phyloP scores from a whole-genome alignment of 2,888 invertebrate species.

The Sinohyriopsis cumingii region DNA sequence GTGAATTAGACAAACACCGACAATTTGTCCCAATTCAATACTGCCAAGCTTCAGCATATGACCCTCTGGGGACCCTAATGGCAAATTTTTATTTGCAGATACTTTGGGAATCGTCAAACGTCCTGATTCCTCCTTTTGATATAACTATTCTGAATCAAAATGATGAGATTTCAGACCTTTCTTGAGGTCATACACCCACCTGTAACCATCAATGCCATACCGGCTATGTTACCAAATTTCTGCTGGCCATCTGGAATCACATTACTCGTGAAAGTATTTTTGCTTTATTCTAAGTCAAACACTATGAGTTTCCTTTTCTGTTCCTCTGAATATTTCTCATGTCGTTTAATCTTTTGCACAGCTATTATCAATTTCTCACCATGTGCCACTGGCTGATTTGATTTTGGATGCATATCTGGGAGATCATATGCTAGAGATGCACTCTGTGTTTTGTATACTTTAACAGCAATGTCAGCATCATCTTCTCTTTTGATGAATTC shows the following conservation, averaged over 20 bases:
- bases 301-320: conserved; percentile 30
- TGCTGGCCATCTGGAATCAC: conserved; percentile 19
- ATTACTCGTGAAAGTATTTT: conserved; percentile 14
- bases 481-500: no score
- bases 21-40: conserved; percentile 19
- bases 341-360: no score
- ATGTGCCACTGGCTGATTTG: conserved; percentile 25
- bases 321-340: conserved; percentile 18
- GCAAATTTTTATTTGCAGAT: conserved; percentile 37
- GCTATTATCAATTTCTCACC: not conserved
- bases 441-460: no score
- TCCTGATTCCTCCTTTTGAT: conserved; percentile 17
- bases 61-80: conserved; percentile 32
- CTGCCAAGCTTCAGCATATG: conserved; percentile 40
- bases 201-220: conserved; percentile 41
- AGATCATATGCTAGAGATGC: no score
- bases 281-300: conserved; percentile 32
- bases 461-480: no score
- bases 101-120: conserved; percentile 30
- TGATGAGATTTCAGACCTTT: conserved; percentile 29
- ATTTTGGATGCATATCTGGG: conserved; percentile 24
- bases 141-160: conserved; percentile 39
- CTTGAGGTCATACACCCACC: conserved; percentile 39
- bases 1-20: conserved; percentile 43
- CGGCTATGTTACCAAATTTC: conserved; percentile 25